Percentiles rank a stretch among this genome's conserved stretches.
These are phyloP conservation scores for Dendrophyllia cribrosa DNA, from an alignment of 64 coral and sea anemone species.

Conservation along the genomic window DNA sequence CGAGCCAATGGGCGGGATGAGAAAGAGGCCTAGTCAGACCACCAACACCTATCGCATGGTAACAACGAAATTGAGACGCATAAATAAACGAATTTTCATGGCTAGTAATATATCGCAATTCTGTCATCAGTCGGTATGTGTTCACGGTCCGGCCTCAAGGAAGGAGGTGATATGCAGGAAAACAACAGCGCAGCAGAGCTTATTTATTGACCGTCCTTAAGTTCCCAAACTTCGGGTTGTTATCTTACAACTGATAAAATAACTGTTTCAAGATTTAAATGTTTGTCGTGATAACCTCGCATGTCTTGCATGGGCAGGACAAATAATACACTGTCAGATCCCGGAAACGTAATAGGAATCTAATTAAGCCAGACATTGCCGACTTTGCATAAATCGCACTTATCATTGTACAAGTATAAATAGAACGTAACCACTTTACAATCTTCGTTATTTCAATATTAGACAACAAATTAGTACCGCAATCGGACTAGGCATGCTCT, in stretches of 20 bases:
- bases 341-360: conserved; percentile 19
- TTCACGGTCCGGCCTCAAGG: too few species aligned
- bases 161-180: neutral
- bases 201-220: neutral
- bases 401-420: neutral
- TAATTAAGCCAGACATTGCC: neutral
- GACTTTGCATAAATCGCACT: neutral
- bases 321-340: neutral
- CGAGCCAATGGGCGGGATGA: too few species aligned
- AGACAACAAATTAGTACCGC: too few species aligned
- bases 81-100: too few species aligned
- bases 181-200: neutral
- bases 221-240: neutral
- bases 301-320: neutral
- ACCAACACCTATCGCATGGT: neutral
- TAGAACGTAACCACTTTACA: too few species aligned
- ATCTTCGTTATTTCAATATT: too few species aligned
- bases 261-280: neutral
- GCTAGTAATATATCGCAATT: neutral
- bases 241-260: neutral
- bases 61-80: neutral
- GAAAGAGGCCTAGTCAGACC: too few species aligned
- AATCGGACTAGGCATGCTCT: too few species aligned
- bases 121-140: conserved; percentile 6
- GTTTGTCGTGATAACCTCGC: neutral